Conservation (phyloP, 2,113 vertebrate genomes). For the Pterocles gutturalis region DNA sequence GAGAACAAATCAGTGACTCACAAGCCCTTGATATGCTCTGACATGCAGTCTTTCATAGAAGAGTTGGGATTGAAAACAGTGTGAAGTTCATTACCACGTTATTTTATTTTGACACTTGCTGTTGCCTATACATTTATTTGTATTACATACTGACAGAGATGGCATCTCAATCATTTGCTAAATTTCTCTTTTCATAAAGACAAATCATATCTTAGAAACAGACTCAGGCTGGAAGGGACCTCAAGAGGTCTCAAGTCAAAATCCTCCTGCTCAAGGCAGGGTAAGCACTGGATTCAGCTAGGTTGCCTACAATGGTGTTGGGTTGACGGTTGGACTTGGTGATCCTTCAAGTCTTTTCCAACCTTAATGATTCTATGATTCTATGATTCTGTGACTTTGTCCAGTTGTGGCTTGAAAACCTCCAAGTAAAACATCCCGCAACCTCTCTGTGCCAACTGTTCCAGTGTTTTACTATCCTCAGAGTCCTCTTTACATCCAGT, state of each 20-base stretch:
- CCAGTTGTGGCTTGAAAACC: background rate
- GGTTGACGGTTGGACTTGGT: too few relatives aligned
- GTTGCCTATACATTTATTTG: background rate
- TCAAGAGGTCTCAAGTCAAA: background rate
- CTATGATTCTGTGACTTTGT: background rate
- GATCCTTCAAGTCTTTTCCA: too few relatives aligned
- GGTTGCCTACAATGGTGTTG: background rate
- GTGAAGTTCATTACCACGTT: background rate
- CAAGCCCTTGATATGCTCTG: background rate
- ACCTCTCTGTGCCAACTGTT: background rate
- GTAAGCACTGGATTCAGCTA: background rate
- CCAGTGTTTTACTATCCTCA: background rate
- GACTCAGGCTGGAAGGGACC: background rate
- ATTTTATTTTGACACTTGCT: background rate
- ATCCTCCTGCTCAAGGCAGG: background rate
- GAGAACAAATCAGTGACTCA: background rate
- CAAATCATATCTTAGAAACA: background rate
- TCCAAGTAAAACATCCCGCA: background rate
- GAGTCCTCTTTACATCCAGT: background rate
- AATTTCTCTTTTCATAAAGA: background rate
- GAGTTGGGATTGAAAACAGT: background rate
- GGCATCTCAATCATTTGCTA: background rate
- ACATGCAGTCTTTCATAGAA: background rate
- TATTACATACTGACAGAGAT: background rate
- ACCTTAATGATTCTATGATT: too few relatives aligned